Evolutionary conservation across 2,888 invertebrate genomes (phyloP).

Genomic region (Monochamus alternatus): DNA sequence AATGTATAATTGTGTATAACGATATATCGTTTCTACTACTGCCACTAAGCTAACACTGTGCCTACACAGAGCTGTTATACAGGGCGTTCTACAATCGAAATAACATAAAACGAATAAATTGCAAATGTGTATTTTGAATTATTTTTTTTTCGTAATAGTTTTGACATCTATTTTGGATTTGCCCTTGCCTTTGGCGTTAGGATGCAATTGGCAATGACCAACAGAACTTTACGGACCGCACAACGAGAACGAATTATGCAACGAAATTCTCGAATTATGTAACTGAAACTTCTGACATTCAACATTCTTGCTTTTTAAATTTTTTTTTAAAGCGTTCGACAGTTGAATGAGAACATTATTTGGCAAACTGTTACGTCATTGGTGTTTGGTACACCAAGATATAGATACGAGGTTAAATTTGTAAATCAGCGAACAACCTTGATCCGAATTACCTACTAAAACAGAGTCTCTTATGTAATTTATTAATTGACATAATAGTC

Average conservation of each 20-base stretch:
- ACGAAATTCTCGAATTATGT: conserved; percentile 13
- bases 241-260: conserved; percentile 52
- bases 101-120: too few species aligned
- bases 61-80: not conserved
- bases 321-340: not conserved
- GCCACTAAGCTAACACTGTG: not conserved
- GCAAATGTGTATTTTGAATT: too few species aligned
- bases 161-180: conserved; percentile 13
- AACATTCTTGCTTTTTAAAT: too few species aligned
- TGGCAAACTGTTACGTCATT: not conserved
- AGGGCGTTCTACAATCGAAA: too few species aligned
- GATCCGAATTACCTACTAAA: conserved; percentile 25
- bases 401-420: conserved; percentile 16
- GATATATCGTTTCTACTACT: not conserved
- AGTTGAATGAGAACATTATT: not conserved
- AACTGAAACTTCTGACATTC: not conserved
- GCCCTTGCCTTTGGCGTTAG: conserved; percentile 35
- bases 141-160: too few species aligned
- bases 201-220: conserved; percentile 55
- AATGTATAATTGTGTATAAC: too few species aligned
- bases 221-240: conserved; percentile 43
- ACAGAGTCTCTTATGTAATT: conserved; percentile 16
- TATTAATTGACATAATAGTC: not conserved
- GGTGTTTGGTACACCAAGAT: not conserved
- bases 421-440: conserved; percentile 8